Percentiles rank a stretch among this genome's conserved stretches.
phyloP scores from a whole-genome alignment of 2,113 vertebrate genomes.

The Xiphophorus couchianus region DNA sequence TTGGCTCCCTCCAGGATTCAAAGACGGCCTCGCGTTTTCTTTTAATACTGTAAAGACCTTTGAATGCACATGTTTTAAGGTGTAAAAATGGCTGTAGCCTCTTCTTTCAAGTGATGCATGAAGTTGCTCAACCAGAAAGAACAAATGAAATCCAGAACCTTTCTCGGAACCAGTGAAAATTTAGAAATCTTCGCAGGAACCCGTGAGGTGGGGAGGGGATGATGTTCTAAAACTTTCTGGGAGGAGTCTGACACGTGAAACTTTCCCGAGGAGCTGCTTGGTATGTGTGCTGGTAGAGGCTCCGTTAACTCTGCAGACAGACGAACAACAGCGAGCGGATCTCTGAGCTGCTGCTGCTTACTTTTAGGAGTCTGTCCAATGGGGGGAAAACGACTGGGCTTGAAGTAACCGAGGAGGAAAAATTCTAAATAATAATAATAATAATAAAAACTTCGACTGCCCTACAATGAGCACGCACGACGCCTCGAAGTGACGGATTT shows the following conservation, averaged over 20 bases:
- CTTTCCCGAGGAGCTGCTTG: constrained; percentile 63
- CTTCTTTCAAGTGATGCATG: not conserved
- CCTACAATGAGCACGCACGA: constrained; percentile 55
- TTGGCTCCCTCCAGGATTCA: not conserved
- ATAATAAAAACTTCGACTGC: constrained; percentile 3
- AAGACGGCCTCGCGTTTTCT: not conserved
- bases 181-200: constrained; percentile 10
- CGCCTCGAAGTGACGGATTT: constrained; percentile 49
- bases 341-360: constrained; percentile 27
- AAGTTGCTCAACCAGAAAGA: not conserved
- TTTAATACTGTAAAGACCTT: not conserved
- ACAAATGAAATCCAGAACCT: constrained; percentile 7
- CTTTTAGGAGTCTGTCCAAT: constrained; percentile 57
- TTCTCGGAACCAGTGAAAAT: constrained; percentile 4
- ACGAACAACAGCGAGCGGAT: constrained; percentile 25
- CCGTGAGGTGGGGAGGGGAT: constrained; percentile 37
- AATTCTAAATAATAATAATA: not conserved
- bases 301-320: constrained; percentile 43
- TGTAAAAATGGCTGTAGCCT: not conserved
- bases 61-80: not conserved
- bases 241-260: constrained; percentile 80
- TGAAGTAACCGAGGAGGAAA: constrained; percentile 50
- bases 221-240: constrained; percentile 59
- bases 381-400: constrained; percentile 47
- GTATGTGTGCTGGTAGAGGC: constrained; percentile 39